Evolutionary conservation across 1,140 invertebrate species (phyloP).

Genomic region (Acromyrmex charruanus): DNA sequence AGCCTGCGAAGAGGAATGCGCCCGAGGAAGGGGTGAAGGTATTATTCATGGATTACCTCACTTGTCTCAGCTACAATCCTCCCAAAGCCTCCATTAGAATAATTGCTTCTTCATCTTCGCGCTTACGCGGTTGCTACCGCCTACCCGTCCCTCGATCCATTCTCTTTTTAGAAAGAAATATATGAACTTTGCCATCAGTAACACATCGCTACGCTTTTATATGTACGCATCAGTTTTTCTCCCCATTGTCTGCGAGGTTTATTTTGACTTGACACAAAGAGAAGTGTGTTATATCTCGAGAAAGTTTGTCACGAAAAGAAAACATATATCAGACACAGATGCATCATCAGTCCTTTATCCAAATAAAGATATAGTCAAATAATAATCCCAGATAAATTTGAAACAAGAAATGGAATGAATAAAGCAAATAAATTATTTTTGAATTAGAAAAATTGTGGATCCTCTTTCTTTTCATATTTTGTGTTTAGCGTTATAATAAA

Average conservation of each 20-base stretch:
- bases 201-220: neutral
- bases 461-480: neutral
- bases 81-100: conserved; percentile 86
- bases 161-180: conserved; percentile 37
- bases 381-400: neutral
- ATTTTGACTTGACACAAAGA: neutral
- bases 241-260: neutral
- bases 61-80: conserved; percentile 84
- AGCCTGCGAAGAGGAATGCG: conserved; percentile 55
- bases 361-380: conserved; percentile 19
- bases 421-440: neutral
- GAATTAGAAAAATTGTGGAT: neutral
- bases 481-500: neutral
- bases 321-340: neutral
- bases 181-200: conserved; percentile 20
- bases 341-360: neutral
- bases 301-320: neutral
- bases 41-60: conserved; percentile 86
- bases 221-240: conserved; percentile 5
- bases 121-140: conserved; percentile 76
- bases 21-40: conserved; percentile 70
- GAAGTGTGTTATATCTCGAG: neutral
- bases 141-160: conserved; percentile 52
- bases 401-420: neutral
- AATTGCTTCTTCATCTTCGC: conserved; percentile 86